Evolutionary conservation across 2,888 invertebrate genomes (phyloP).

Genomic region (Adineta ricciae): DNA sequence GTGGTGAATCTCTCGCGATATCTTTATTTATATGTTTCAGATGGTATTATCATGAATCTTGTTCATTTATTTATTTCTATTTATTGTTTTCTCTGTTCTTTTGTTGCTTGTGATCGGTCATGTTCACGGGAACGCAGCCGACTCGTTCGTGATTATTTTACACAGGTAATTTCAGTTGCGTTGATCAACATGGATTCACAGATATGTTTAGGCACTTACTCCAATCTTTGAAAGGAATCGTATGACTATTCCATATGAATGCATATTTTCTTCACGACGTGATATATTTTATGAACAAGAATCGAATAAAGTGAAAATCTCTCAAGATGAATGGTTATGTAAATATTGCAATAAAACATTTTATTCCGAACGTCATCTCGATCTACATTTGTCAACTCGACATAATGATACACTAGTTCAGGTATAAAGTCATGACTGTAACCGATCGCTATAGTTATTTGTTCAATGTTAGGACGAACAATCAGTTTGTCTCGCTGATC

Average conservation of each 20-base stretch:
- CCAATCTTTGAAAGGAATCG: slow-evolving; percentile 26
- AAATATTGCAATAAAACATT: slow-evolving; percentile 45
- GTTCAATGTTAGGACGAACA: not conserved
- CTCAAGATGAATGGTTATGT: slow-evolving; percentile 41
- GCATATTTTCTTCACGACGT: slow-evolving; percentile 38
- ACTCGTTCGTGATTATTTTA: slow-evolving; percentile 30
- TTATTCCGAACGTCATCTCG: slow-evolving; percentile 41
- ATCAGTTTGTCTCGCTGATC: slow-evolving; percentile 80
- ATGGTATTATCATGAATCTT: not conserved
- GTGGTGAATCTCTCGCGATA: no score
- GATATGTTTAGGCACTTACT: not conserved
- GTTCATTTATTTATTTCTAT: not conserved
- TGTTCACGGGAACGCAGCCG: slow-evolving; percentile 24
- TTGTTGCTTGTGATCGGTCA: not conserved
- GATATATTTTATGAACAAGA: slow-evolving; percentile 41
- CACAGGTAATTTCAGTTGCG: not conserved
- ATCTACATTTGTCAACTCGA: slow-evolving; percentile 42
- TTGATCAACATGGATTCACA: not conserved
- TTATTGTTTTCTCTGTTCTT: not conserved
- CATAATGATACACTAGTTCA: slow-evolving; percentile 39
- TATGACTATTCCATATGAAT: slow-evolving; percentile 37
- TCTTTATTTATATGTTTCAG: not conserved
- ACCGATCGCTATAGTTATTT: not conserved
- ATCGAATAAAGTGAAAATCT: slow-evolving; percentile 40
- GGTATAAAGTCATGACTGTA: slow-evolving; percentile 34